Percentiles rank a stretch among this genome's conserved stretches.
phyloP scores from a whole-genome alignment of 2,797 vertebrate genomes.

The Jordanella pulchra region DNA sequence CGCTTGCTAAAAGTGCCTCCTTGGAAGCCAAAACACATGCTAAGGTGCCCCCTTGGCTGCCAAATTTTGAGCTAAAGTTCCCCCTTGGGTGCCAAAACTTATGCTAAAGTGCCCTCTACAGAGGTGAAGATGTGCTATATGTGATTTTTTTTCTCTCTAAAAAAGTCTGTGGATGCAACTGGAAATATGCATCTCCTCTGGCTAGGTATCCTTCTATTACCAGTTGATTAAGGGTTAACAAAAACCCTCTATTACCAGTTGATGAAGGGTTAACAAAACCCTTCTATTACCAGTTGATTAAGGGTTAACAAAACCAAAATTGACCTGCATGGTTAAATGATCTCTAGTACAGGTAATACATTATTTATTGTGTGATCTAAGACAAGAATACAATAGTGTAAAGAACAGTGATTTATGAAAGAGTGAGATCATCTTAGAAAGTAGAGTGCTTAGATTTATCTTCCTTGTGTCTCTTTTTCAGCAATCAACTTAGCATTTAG shows the following conservation, averaged over 20 bases:
- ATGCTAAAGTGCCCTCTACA: too few relatives aligned
- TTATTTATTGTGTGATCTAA: conserved; percentile 23
- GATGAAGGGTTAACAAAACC: conserved; percentile 4
- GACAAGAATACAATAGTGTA: conserved; percentile 18
- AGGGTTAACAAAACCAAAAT: conserved; percentile 2
- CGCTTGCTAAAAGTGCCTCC: too few relatives aligned
- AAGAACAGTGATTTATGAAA: conserved; percentile 37
- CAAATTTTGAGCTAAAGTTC: too few relatives aligned
- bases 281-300: conserved; percentile 1
- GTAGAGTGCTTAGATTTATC: conserved; percentile 45
- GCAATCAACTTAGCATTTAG: conserved; percentile 58
- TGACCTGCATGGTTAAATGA: conserved; percentile 5
- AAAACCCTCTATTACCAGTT: too few relatives aligned
- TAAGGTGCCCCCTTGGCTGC: too few relatives aligned
- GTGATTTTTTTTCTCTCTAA: too few relatives aligned
- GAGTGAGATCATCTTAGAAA: conserved; percentile 26
- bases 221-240: conserved; percentile 4
- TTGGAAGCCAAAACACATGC: too few relatives aligned
- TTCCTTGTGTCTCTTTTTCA: conserved; percentile 61
- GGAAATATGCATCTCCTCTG: conserved; percentile 5
- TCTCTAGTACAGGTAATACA: conserved; percentile 3
- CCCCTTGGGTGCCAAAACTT: too few relatives aligned
- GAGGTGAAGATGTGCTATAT: too few relatives aligned
- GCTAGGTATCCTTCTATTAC: not conserved
- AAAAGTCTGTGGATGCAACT: too few relatives aligned